Conservation (phyloP, 2,797 vertebrate genomes). For the Forpus xanthops region DNA sequence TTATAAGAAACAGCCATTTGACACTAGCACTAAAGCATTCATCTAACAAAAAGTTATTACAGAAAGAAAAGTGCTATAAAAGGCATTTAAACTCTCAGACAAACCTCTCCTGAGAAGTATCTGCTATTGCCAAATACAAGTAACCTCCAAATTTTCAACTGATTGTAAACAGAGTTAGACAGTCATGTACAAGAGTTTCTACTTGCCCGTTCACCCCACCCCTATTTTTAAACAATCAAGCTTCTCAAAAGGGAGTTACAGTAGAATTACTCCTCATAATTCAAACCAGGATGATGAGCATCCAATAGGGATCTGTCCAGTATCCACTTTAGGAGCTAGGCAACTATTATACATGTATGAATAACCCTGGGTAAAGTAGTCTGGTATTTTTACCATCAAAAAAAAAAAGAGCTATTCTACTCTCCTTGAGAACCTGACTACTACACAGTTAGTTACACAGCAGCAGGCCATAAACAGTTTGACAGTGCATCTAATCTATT, state of each 20-base stretch:
- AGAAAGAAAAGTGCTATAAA: neutral
- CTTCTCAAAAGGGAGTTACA: neutral
- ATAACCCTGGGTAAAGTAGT: neutral
- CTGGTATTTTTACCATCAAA: neutral
- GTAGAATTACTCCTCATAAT: neutral
- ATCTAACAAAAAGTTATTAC: neutral
- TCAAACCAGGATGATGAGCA: neutral
- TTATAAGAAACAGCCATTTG: conserved; percentile 23
- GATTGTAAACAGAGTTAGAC: neutral
- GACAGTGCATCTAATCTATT: neutral
- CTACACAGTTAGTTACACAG: neutral
- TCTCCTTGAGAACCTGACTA: neutral
- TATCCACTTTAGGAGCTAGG: neutral
- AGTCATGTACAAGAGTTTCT: neutral
- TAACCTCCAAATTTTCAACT: neutral
- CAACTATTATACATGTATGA: neutral
- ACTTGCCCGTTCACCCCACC: neutral
- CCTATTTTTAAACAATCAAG: neutral
- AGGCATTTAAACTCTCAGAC: neutral
- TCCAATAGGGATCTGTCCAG: neutral
- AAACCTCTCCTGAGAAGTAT: neutral
- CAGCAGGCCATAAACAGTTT: neutral
- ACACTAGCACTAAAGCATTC: conserved; percentile 27
- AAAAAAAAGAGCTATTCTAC: neutral
- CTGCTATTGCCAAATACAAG: neutral